Percentiles rank a stretch among this genome's conserved stretches.
Conservation (phyloP, 2,113 vertebrate genomes). For the Larimichthys crocea region DNA sequence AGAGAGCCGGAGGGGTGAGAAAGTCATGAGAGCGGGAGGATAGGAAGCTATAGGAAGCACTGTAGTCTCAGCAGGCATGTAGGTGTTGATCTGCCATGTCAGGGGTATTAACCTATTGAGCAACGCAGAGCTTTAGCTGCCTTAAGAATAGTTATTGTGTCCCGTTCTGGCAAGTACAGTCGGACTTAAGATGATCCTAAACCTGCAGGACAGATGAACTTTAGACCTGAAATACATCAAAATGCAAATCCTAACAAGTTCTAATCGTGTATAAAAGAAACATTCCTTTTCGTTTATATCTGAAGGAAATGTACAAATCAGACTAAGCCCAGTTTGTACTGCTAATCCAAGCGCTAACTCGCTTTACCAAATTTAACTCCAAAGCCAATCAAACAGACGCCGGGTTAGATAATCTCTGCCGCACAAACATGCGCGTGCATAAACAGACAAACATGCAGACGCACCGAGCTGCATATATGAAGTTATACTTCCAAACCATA, state of each 20-base stretch:
- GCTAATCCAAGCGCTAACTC: constrained; percentile 51
- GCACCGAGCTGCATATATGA: not conserved
- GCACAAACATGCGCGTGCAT: constrained; percentile 7
- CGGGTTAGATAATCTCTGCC: constrained; percentile 54
- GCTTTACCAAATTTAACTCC: constrained; percentile 71
- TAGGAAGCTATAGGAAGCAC: not conserved
- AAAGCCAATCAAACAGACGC: constrained; percentile 75
- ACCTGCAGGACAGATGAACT: not conserved
- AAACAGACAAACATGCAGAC: not conserved
- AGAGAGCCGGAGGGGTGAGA: constrained; percentile 8
- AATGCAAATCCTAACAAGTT: not conserved
- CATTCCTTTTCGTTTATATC: not conserved
- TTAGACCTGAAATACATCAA: constrained; percentile 11
- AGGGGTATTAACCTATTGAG: constrained; percentile 59
- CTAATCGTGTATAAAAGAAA: not conserved
- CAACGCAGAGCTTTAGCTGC: constrained; percentile 35
- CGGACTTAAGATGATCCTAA: constrained; percentile 9
- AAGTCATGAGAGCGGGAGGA: constrained; percentile 34
- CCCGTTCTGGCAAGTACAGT: constrained; percentile 28
- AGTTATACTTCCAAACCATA: not conserved
- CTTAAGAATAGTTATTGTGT: constrained; percentile 55
- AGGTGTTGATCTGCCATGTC: constrained; percentile 55
- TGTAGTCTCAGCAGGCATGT: not conserved
- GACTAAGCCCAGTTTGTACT: not conserved
- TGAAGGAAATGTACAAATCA: not conserved